phyloP scores from a whole-genome alignment of 2,113 vertebrate species.

The Tetraodon nigroviridis region DNA sequence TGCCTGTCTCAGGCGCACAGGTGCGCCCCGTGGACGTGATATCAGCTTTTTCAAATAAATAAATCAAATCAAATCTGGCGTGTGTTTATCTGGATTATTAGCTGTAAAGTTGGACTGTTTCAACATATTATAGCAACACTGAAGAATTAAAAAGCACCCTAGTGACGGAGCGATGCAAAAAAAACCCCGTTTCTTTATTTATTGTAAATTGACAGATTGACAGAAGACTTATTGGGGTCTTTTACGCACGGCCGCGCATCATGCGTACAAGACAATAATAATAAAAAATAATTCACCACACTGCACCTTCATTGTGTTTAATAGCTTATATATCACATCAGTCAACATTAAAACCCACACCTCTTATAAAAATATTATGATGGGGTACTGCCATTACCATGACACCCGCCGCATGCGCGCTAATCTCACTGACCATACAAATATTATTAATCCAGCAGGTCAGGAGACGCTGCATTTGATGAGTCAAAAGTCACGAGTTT shows the following conservation, averaged over 20 bases:
- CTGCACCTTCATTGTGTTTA: not conserved
- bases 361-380: slow-evolving; percentile 37
- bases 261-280: slow-evolving; percentile 6
- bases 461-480: slow-evolving; percentile 25
- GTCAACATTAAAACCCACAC: slow-evolving; percentile 24
- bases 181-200: no score
- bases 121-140: no score
- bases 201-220: no score
- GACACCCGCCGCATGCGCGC: slow-evolving; percentile 10
- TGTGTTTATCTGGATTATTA: not conserved
- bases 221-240: not conserved
- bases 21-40: slow-evolving; percentile 23
- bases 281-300: not conserved
- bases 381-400: slow-evolving; percentile 33
- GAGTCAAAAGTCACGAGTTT: slow-evolving; percentile 30
- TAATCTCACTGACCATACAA: slow-evolving; percentile 26
- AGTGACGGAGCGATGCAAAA: no score
- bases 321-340: slow-evolving; percentile 2
- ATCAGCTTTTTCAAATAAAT: slow-evolving; percentile 22
- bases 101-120: no score
- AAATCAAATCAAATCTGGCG: slow-evolving; percentile 6
- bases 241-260: not conserved
- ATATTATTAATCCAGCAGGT: slow-evolving; percentile 28
- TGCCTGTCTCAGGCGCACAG: slow-evolving; percentile 12
- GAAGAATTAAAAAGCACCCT: no score